Conservation (phyloP, 1,140 invertebrate species). For the Pantala flavescens region DNA sequence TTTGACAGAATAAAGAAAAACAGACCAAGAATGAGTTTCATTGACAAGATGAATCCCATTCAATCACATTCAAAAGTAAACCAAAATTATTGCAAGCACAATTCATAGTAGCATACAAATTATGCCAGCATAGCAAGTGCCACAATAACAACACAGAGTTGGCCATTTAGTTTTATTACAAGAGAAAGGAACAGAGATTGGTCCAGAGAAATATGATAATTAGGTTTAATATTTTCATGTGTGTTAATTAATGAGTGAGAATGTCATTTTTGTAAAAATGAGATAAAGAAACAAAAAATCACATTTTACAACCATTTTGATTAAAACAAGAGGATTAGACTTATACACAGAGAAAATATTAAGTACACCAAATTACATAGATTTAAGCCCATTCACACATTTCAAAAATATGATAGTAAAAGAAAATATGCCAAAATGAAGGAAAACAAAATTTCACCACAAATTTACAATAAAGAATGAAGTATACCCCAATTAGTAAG, state of each 20-base stretch:
- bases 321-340: neutral
- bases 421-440: neutral
- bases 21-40: neutral
- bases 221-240: neutral
- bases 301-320: neutral
- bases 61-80: too few species aligned
- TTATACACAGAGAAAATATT: neutral
- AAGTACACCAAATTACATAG: neutral
- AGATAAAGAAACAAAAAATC: neutral
- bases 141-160: constrained; percentile 6
- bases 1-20: neutral
- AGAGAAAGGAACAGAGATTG: neutral
- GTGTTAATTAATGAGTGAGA: constrained; percentile 1
- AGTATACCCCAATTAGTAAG: neutral
- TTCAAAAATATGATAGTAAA: neutral
- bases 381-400: neutral
- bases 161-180: neutral
- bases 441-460: neutral
- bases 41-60: neutral
- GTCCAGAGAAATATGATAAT: neutral
- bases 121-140: neutral
- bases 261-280: neutral
- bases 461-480: neutral
- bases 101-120: neutral
- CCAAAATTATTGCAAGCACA: neutral